Base-by-base conservation (phyloP, 1,140 invertebrate genomes). In the Nasonia vitripennis region DNA sequence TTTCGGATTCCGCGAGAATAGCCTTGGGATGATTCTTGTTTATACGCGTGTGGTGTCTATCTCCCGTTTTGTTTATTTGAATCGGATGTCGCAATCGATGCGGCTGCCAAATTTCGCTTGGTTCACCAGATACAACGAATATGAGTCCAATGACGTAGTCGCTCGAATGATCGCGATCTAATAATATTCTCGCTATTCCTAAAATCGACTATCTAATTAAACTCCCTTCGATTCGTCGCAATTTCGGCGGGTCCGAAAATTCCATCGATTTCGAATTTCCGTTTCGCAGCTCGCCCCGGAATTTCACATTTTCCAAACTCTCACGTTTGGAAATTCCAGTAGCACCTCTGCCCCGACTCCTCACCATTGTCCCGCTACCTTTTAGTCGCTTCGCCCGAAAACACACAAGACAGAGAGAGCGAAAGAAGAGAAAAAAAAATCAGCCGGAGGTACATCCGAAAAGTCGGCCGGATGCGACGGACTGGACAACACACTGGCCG, bases 371-470 rank as follows among this genome's bases (percentile, higher is more conserved):
- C 34, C 34, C 5, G 2, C 3, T 68, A 51, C 17, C 9, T 68
- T 14, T 23, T 62, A 62, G 55, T 51, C 9, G 67, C 55, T 81
- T 31, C 23, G 79, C 37, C 4, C 45, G 34, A 48, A 81, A 80
- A 80, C 34, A 48, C 68, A 51, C 37, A 51, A 6, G 41, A 62
- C 68, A 23, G 34, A 17, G 6, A 41, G 51, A 20, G 34, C 27
- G 34, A 37, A 37, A 20, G 27, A 27, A 27, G 27, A 27, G 27
- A 55, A 55, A 51, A 51, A 51, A 62, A 62, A 62, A 62, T n/a
- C 55, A 80, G 34, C 78, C 55, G 34, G 34, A 80, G 78, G 37
- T 73, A 71, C 79, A 81, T 81, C 41, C 68, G 79, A 81, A 62
- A 62, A 45, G 45, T 55, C n/a, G 55, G 2, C 73, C 81, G 81